These are phyloP conservation scores for Athripsodes cinereus DNA, from an alignment of 2,888 invertebrate genomes.

Conservation along the genomic window DNA sequence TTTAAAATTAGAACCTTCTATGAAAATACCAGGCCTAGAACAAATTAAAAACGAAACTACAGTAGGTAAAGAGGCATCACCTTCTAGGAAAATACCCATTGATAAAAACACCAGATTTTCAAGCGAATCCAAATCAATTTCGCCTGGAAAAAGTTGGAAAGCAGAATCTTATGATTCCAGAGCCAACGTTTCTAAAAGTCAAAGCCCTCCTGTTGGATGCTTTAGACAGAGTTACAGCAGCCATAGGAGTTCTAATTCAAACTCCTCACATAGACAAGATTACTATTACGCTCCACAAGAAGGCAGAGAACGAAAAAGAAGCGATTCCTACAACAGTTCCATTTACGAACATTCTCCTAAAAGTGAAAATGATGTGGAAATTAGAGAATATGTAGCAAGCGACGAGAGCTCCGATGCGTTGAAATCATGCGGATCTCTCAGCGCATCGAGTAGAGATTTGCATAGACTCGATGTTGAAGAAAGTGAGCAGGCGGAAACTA, in stretches of 20 bases:
- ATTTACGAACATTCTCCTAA: constrained; percentile 47
- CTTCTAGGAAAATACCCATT: constrained; percentile 36
- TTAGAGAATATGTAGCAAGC: constrained; percentile 23
- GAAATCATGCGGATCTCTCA: constrained; percentile 18
- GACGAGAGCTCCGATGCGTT: constrained; percentile 18
- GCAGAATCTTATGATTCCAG: constrained; percentile 38
- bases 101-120: constrained; percentile 31
- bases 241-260: background rate
- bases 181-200: constrained; percentile 44
- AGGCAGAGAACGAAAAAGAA: constrained; percentile 9
- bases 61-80: constrained; percentile 37
- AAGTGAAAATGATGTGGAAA: constrained; percentile 29
- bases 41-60: constrained; percentile 27
- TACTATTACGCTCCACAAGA: constrained; percentile 8
- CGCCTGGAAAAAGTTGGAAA: constrained; percentile 38
- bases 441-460: constrained; percentile 34
- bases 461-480: constrained; percentile 40
- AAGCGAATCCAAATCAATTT: constrained; percentile 42
- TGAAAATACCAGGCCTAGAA: constrained; percentile 3
- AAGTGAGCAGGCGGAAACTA: constrained; percentile 47
- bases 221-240: constrained; percentile 42
- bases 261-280: constrained; percentile 9
- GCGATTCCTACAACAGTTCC: constrained; percentile 19
- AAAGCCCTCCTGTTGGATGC: constrained; percentile 42
- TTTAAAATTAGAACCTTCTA: constrained; percentile 40